Evolutionary conservation across 2,113 vertebrate genomes (phyloP), one percentile per base, ranked within the genome.

Genomic region (Speoplatyrhinus poulsoni): DNA sequence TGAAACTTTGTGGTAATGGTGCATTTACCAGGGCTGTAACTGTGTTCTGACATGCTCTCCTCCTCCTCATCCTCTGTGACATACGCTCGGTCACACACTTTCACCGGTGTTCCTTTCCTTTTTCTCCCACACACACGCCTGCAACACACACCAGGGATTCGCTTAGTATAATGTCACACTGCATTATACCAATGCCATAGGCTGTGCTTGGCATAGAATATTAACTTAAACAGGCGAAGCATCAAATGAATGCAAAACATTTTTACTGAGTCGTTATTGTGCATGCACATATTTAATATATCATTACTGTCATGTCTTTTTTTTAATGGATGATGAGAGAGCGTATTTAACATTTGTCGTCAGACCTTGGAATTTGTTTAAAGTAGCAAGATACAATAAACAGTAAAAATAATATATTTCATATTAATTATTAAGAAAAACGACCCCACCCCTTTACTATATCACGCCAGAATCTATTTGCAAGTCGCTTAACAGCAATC

Each of bases 61-160:
- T 93, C 92, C 84, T 93, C 92, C 75, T 93, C 92, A 89, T 93
- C 92, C 82, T 93, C 92, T 12, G 92, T 92, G 54, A 93, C 92
- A 67, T 92, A 93, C 4, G 82, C 90, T 59, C 91, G 87, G 70
- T 92, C 92, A 66, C 92, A 93, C 83, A 93, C 92, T 79, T 93
- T 93, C 76, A 93, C 91, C 26, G 92, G 92, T 60, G 91, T 93
- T 32, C 92, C 92, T 72, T 93, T 93, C 74, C 92, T 91, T 82
- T 93, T 93, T 73, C 92, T 91, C 63, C 89, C 91, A 84, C 92
- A 93, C 67, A 92, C 90, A 3, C 91, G 90, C 10, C 91, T 91
- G 75, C n/a, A 69, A 83, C 57, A 83, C 77, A 73, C 26, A 68
- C 32, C 10, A 54, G 8, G 15, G 13, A 53, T 55, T 61, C 15